phyloP scores from a whole-genome alignment of 2,888 invertebrate species.

The Lepidocyrtoides sp. region DNA sequence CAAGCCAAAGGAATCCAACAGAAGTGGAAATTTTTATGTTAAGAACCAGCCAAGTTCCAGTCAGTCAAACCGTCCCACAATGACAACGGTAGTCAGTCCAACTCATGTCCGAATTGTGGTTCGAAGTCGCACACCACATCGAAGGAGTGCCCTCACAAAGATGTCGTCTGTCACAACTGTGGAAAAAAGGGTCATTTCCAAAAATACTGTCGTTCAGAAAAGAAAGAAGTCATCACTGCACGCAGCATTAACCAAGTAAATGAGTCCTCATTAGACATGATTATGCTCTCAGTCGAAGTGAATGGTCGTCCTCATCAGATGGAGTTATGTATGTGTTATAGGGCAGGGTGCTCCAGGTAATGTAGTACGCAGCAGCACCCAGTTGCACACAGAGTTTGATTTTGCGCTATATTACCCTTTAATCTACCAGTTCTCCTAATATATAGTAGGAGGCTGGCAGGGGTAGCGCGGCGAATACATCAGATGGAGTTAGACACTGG shows the following conservation, averaged over 20 bases:
- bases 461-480: background rate
- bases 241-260: background rate
- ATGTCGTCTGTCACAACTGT: too few species aligned
- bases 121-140: too few species aligned
- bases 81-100: background rate
- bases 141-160: too few species aligned
- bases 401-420: too few species aligned
- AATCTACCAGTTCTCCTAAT: too few species aligned
- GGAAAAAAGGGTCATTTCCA: background rate
- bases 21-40: too few species aligned
- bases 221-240: background rate
- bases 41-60: background rate
- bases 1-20: background rate
- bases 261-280: too few species aligned
- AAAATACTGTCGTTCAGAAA: background rate
- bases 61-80: background rate
- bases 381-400: too few species aligned
- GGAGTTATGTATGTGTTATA: too few species aligned
- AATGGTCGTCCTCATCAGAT: background rate
- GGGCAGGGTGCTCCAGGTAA: too few species aligned
- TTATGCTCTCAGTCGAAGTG: background rate
- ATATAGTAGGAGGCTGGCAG: background rate
- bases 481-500: conserved; percentile 76
- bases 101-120: too few species aligned
- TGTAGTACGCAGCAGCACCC: too few species aligned